These are phyloP conservation scores for Crossocerus cetratus DNA, from an alignment of 2,888 invertebrate genomes.

Conservation along the genomic window DNA sequence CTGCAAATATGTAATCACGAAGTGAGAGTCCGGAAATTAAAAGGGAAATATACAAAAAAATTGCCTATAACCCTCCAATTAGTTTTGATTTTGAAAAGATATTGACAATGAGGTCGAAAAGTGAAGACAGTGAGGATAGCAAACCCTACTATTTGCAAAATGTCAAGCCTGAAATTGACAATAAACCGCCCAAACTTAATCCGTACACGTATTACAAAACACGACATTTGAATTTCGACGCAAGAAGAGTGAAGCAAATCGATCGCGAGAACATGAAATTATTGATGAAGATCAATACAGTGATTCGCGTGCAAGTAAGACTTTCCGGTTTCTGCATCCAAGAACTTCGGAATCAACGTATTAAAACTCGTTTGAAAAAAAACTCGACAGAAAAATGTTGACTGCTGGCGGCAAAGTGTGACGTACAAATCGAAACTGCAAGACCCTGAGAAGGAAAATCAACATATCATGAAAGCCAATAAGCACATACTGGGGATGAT, in stretches of 20 bases:
- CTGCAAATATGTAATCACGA: too few species aligned
- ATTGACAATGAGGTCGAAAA: too few species aligned
- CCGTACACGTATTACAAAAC: slow-evolving; percentile 79
- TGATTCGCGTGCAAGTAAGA: slow-evolving; percentile 80
- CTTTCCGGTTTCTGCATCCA: too few species aligned
- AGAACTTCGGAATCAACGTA: too few species aligned
- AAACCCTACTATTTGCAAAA: slow-evolving; percentile 16
- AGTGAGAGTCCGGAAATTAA: too few species aligned
- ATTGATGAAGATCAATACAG: slow-evolving; percentile 80
- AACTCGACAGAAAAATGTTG: slow-evolving; percentile 58
- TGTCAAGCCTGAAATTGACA: slow-evolving; percentile 73
- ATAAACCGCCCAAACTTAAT: slow-evolving; percentile 79
- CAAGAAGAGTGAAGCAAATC: slow-evolving; percentile 74
- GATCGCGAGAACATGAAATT: slow-evolving; percentile 81
- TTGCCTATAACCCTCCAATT: too few species aligned
- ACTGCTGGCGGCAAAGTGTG: slow-evolving; percentile 63
- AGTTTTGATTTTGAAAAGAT: too few species aligned
- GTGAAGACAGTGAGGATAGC: too few species aligned
- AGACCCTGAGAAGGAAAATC: slow-evolving; percentile 18
- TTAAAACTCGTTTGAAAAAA: too few species aligned
- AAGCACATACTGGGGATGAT: slow-evolving; percentile 56
- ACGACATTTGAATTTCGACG: slow-evolving; percentile 67
- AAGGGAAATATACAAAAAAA: too few species aligned
- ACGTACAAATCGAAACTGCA: slow-evolving; percentile 28
- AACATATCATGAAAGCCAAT: slow-evolving; percentile 54